phyloP scores from a whole-genome alignment of 1,140 invertebrate species.

The Bombus confusus region DNA sequence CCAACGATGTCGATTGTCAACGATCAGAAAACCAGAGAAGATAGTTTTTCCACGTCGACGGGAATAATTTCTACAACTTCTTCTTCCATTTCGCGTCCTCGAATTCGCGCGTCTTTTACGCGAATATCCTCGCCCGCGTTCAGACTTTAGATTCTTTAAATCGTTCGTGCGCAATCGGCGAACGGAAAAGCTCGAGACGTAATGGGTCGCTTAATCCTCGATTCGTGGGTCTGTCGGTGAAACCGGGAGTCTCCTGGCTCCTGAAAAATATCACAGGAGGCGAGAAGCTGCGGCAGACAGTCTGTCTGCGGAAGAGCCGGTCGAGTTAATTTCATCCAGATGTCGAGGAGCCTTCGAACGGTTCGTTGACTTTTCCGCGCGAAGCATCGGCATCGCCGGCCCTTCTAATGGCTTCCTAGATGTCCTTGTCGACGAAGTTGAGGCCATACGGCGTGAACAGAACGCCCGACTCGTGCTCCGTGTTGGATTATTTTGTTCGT shows the following conservation, averaged over 20 bases:
- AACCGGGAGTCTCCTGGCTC: not conserved
- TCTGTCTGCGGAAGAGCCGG: constrained; percentile 61
- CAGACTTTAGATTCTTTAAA: not conserved
- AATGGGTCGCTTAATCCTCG: constrained; percentile 20
- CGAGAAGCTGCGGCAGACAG: constrained; percentile 52
- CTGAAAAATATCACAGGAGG: constrained; percentile 37
- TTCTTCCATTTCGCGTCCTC: not conserved
- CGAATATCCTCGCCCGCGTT: not conserved
- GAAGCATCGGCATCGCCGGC: constrained; percentile 16
- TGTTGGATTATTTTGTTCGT: constrained; percentile 60
- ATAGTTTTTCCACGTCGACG: not conserved
- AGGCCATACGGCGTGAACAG: constrained; percentile 43
- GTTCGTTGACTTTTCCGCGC: constrained; percentile 68
- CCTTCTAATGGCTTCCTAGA: constrained; percentile 58
- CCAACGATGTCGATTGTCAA: constrained; percentile 50
- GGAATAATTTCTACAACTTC: not conserved
- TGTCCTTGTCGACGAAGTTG: constrained; percentile 56
- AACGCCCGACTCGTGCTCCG: constrained; percentile 23
- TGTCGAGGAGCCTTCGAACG: constrained; percentile 58
- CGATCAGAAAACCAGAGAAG: constrained; percentile 35
- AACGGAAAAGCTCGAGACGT: not conserved
- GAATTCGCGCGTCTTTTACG: not conserved
- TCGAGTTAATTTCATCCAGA: constrained; percentile 70
- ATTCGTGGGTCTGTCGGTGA: constrained; percentile 11
- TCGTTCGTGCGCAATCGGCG: not conserved